A percentile compares a stretch with the other conserved stretches of the same genome.
Evolutionary conservation across 2,113 vertebrate genomes (phyloP).

Genomic region (Cettia cetti): DNA sequence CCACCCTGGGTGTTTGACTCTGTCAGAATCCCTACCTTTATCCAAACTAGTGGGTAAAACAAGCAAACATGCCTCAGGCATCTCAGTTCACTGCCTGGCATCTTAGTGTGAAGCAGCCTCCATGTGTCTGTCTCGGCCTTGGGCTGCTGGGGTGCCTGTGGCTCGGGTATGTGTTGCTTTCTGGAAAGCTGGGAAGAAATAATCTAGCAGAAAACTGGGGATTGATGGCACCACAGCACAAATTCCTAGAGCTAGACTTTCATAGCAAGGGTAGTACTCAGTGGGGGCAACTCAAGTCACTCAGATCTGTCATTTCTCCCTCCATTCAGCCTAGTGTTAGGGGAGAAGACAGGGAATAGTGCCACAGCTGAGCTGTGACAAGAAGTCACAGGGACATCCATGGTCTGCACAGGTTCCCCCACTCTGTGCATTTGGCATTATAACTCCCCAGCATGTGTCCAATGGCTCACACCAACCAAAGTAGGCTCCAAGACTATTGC

Average conservation of each 20-base stretch:
- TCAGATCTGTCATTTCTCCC: neutral
- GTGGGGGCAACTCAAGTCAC: neutral
- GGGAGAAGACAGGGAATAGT: neutral
- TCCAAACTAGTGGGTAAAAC: neutral
- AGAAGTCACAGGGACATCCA: neutral
- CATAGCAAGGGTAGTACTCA: fast-evolving
- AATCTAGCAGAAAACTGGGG: neutral
- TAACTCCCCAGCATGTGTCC: neutral
- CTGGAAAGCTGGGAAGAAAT: neutral
- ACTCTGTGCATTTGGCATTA: fast-evolving
- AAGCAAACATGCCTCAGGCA: neutral
- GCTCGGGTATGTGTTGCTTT: fast-evolving
- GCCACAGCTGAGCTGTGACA: neutral
- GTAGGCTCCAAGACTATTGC: neutral
- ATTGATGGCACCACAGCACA: neutral
- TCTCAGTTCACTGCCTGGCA: neutral
- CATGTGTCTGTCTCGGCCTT: fast-evolving
- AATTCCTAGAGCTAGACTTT: neutral
- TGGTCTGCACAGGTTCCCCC: neutral
- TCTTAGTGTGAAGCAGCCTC: neutral
- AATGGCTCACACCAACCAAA: neutral
- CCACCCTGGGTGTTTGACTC: neutral
- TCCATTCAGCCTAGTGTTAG: neutral
- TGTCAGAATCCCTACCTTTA: neutral
- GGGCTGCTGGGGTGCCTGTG: neutral